phyloP scores from a whole-genome alignment of 2,797 vertebrate genomes.

The Sebastolobus alascanus region DNA sequence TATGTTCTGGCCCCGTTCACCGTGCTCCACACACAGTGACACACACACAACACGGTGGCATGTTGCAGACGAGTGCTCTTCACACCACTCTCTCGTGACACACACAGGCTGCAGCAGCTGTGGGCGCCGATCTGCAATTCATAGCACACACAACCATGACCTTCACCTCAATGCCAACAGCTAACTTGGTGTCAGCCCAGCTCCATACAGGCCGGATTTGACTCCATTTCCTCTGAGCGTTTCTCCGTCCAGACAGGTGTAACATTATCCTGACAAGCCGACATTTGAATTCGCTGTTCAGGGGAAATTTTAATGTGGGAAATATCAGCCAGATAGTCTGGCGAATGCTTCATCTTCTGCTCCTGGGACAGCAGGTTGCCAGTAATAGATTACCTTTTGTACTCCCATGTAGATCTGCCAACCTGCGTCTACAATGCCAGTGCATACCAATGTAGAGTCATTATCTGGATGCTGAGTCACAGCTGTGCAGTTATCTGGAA shows the following conservation, averaged over 20 bases:
- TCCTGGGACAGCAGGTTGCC: neutral
- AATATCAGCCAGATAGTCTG: slow-evolving; percentile 7
- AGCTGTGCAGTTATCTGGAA: neutral
- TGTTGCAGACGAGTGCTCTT: slow-evolving; percentile 39
- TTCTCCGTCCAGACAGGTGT: slow-evolving; percentile 14
- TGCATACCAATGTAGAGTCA: slow-evolving; percentile 11
- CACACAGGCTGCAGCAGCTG: slow-evolving; percentile 57
- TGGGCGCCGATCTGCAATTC: slow-evolving; percentile 57
- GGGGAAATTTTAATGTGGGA: slow-evolving; percentile 10
- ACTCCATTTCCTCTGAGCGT: neutral
- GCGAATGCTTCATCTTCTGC: neutral
- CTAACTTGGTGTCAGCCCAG: slow-evolving; percentile 19
- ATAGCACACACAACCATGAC: slow-evolving; percentile 47
- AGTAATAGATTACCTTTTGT: slow-evolving; percentile 8
- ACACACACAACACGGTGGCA: slow-evolving; percentile 9
- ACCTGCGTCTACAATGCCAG: slow-evolving; percentile 1
- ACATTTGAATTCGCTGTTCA: neutral
- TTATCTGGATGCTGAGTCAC: neutral
- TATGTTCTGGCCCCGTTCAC: slow-evolving; percentile 27
- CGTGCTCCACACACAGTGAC: neutral
- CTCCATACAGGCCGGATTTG: neutral
- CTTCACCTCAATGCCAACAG: slow-evolving; percentile 60
- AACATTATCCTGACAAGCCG: slow-evolving; percentile 7
- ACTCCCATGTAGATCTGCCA: neutral
- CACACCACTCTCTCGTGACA: slow-evolving; percentile 51